Evolutionary conservation across 2,888 invertebrate species (phyloP), one percentile per base, ranked within the genome.

Genomic region (Perdita meconis): DNA sequence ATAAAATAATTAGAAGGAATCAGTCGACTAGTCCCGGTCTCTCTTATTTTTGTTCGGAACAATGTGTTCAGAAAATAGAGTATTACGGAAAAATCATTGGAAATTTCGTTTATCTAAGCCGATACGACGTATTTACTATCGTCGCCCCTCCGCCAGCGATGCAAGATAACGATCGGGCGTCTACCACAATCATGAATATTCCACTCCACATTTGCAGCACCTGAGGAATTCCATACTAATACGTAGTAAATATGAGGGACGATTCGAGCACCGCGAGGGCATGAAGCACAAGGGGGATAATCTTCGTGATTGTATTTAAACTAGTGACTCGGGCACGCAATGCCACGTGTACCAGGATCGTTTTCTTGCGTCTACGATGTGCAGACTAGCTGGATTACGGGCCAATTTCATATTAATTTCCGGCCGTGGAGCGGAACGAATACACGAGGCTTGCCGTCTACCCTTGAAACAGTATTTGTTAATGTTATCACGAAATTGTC

Each of bases 401-500:
- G 63, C 83, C 86, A 86, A 86, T 86, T 86, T 86, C 85, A 80
- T 84, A 86, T 86, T 86, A 86, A 86, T 86, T 86, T 86, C 86
- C 86, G 81, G 81, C 70, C 51, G 59, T 55, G 57, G 60, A 44
- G 53, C 50, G 65, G 59, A 44, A 71, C 61, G 78, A 68, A 64
- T 73, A 76, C 73, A 64, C 73, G 66, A 53, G 63, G 40, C 64
- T 76, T 75, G 56, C 71, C 47, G 26, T 26, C 60, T 30, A 50
- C 59, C 53, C 59, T 55, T 44, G 24, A 12, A 40, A 44, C 59
- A 61, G 78, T 85, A 80, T 85, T 85, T 86, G 80, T 82, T 85
- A 84, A 84, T 75, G 78, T 86, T 78, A 84, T 82, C 80, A 69
- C 82, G 84, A 84, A 80, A 86, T 86, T 80, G 75, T 84, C 80